Percentiles rank a stretch among this genome's conserved stretches.
phyloP scores from a whole-genome alignment of 1,140 invertebrate species.

The Brachionus manjavacas region DNA sequence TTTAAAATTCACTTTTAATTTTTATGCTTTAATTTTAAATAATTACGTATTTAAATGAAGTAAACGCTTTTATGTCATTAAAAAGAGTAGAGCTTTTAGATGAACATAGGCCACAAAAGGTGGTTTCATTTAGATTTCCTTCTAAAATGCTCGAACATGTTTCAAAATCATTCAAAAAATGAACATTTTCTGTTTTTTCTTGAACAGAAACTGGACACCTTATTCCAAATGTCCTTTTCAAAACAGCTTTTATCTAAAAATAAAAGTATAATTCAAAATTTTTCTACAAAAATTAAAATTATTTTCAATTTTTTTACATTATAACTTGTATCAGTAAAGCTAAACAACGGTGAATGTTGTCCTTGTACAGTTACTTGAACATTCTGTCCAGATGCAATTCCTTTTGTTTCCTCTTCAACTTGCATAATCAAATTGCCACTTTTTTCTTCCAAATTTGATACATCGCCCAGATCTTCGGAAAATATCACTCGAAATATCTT shows the following conservation, averaged over 20 bases:
- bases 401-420: not conserved
- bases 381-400: not conserved
- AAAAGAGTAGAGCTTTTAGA: not conserved
- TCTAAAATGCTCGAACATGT: not conserved
- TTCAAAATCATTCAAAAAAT: constrained; percentile 14
- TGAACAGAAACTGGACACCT: constrained; percentile 20
- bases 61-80: not conserved
- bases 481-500: constrained; percentile 2
- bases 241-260: not conserved
- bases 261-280: not conserved
- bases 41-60: constrained; percentile 16
- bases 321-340: not conserved
- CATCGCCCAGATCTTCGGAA: constrained; percentile 3
- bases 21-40: not conserved
- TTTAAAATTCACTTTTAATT: not conserved
- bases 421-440: not conserved
- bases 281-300: too few species aligned
- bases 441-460: not conserved
- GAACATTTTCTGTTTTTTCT: not conserved
- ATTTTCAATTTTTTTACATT: not conserved
- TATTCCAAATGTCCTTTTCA: constrained; percentile 16
- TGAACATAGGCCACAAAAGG: constrained; percentile 40
- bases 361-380: not conserved
- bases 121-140: not conserved
- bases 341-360: not conserved